Base-by-base conservation (phyloP, 1,140 invertebrate genomes). In the Trypoxylus dichotomus region DNA sequence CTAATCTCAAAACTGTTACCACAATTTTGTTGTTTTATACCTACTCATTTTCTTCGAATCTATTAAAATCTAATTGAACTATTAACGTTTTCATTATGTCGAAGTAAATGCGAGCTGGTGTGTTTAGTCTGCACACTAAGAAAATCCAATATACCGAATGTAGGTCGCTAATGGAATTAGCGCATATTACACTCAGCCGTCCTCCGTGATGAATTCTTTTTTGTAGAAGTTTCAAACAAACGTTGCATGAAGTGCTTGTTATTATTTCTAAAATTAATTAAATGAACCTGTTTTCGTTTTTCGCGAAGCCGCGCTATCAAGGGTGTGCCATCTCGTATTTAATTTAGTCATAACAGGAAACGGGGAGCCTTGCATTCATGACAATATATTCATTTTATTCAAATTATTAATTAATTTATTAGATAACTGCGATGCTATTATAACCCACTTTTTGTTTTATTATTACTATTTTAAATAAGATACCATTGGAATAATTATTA, bases 221-320 rank as follows among this genome's bases (percentile, higher is more conserved):
- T 68, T 68, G 24, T 29, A 68, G 24, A 29, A 7, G 21, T 19
- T 24, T 68, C 8, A 19, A 27, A n/a, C 21, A 24, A 68, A 24
- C 10, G 60, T 11, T 68, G 11, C 60, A 68, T 24, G 60, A 29
- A 68, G 24, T 68, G 60, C 60, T 68, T 25, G 24, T 27, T 27
- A 68, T 68, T 68, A 68, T 68, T 68, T 68, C 19, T 68, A 68
- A 68, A 68, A 68, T 68, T 68, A 68, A 68, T 68, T 68, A 68
- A 68, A 24, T 29, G 60, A 29, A 27, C 60, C 27, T 24, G 11
- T 68, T 68, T 68, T 1, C 19, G n/a, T 13, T 24, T 68, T 68
- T 27, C 60, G 60, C 60, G 7, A 68, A 27, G 24, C 60, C 21
- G 21, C 24, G 3, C 11, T 68, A 68, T 68, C 60, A 68, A 13